A percentile compares a stretch with the other conserved stretches of the same genome.
These are phyloP conservation scores for Andrena cerasifolii DNA, from an alignment of 1,140 invertebrate genomes.

Conservation along the genomic window DNA sequence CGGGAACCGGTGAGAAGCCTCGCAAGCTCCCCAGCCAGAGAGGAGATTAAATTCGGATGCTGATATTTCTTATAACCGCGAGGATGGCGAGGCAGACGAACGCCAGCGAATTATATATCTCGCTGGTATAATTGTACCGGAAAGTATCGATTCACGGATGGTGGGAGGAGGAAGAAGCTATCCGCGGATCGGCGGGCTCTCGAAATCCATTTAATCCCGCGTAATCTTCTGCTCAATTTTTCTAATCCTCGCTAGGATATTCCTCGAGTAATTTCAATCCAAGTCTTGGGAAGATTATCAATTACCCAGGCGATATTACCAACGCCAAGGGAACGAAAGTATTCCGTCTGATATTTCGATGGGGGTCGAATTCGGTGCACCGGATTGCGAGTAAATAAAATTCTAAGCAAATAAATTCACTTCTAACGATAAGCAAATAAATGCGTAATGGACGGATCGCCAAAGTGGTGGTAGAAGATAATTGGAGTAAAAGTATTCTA, in stretches of 20 bases:
- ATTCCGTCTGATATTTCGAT: not conserved
- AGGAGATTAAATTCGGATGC: no score
- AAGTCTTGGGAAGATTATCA: constrained; percentile 17
- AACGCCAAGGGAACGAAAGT: not conserved
- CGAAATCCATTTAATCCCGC: constrained; percentile 26
- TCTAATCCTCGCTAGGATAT: constrained; percentile 26
- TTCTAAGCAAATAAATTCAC: no score
- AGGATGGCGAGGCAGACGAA: no score
- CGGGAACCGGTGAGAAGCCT: no score
- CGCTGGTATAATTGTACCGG: not conserved
- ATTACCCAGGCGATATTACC: not conserved
- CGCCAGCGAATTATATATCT: not conserved
- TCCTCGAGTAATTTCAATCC: constrained; percentile 15
- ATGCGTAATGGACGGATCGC: not conserved
- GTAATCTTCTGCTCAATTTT: constrained; percentile 33
- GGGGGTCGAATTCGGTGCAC: no score
- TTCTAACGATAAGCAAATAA: no score
- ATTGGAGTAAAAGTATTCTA: not conserved
- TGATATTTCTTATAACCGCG: no score
- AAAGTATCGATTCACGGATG: not conserved
- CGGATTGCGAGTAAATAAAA: no score
- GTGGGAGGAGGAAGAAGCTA: not conserved
- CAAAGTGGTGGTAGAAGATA: not conserved
- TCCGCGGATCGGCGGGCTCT: not conserved
- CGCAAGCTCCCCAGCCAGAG: no score